These are phyloP conservation scores for Lanistes nyassanus DNA, from an alignment of 1,140 invertebrate genomes.

Conservation along the genomic window DNA sequence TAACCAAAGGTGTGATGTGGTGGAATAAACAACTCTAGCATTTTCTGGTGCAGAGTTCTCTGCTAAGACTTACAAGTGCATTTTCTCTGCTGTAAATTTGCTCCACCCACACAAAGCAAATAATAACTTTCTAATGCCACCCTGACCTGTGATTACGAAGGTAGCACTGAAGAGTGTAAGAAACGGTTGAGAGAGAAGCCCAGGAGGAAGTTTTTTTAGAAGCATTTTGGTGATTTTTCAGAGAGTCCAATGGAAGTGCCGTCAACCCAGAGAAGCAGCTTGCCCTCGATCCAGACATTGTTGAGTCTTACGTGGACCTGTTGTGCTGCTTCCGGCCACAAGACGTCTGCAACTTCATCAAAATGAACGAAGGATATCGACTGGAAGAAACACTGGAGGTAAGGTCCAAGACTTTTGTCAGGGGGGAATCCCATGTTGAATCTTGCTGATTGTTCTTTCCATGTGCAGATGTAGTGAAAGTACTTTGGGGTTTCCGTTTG, in stretches of 20 bases:
- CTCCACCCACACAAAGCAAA: too few species aligned
- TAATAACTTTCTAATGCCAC: too few species aligned
- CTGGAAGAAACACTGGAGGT: conserved; percentile 68
- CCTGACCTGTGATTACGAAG: background rate
- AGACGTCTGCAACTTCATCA: conserved; percentile 67
- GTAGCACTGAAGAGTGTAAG: background rate
- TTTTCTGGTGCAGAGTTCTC: too few species aligned
- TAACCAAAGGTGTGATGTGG: too few species aligned
- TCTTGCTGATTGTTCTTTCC: too few species aligned
- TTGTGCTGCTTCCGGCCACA: conserved; percentile 75
- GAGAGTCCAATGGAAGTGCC: conserved; percentile 53
- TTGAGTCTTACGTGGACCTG: conserved; percentile 73
- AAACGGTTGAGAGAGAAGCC: background rate
- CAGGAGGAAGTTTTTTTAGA: too few species aligned
- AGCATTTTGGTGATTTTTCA: conserved; percentile 25
- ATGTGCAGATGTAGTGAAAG: too few species aligned
- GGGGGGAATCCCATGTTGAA: too few species aligned
- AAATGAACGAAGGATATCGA: conserved; percentile 66
- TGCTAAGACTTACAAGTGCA: too few species aligned
- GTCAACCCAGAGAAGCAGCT: conserved; percentile 57
- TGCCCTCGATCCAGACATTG: conserved; percentile 56
- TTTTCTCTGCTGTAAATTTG: too few species aligned
- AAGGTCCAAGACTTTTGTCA: conserved; percentile 31
- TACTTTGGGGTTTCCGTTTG: too few species aligned
- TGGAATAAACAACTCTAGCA: too few species aligned